These are phyloP conservation scores for Raphicerus campestris DNA, from an alignment of 2,113 vertebrate genomes.

Conservation along the genomic window DNA sequence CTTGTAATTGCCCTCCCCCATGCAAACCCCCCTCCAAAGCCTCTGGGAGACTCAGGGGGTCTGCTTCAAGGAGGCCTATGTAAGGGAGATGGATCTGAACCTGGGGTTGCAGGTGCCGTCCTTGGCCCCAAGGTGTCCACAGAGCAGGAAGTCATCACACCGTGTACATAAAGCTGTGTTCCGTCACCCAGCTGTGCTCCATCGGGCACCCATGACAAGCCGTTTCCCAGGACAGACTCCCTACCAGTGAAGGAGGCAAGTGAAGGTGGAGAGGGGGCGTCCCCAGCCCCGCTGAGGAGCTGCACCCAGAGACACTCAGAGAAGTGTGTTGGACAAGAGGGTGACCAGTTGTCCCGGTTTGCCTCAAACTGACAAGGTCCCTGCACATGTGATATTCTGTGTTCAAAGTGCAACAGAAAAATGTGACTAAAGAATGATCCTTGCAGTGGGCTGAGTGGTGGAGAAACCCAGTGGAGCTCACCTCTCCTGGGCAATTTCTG, in stretches of 20 bases:
- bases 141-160: not conserved
- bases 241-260: not conserved
- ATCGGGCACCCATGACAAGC: not conserved
- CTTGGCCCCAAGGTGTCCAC: not conserved
- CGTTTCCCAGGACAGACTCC: not conserved
- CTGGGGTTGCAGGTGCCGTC: not conserved
- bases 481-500: not conserved
- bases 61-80: not conserved
- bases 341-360: not conserved
- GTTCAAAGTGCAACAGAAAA: not conserved
- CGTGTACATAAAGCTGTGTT: not conserved
- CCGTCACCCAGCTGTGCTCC: not conserved
- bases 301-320: not conserved
- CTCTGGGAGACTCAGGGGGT: not conserved
- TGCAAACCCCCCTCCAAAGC: rapidly evolving
- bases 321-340: not conserved
- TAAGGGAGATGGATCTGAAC: not conserved
- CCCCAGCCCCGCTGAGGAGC: not conserved
- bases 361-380: not conserved
- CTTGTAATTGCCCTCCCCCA: not conserved
- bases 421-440: not conserved
- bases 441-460: not conserved
- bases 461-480: not conserved
- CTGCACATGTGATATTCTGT: not conserved
- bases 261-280: not conserved